Evolutionary conservation across 2,113 vertebrate species (phyloP).

Genomic region (Barbus barbus): DNA sequence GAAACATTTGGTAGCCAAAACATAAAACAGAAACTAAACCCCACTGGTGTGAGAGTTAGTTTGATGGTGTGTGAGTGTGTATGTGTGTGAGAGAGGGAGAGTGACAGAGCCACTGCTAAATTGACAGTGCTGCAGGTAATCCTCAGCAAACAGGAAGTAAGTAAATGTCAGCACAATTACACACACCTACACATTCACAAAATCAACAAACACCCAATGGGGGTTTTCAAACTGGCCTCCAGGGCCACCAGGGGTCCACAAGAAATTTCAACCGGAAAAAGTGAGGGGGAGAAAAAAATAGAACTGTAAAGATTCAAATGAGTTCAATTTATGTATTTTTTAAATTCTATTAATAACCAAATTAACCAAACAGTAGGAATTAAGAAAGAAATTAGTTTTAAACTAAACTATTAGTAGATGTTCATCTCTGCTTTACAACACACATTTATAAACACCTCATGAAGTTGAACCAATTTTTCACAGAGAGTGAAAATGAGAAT

Average conservation of each 20-base stretch:
- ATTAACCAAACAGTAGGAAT: no score
- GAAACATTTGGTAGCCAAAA: conserved; percentile 6
- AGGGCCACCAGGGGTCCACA: not conserved
- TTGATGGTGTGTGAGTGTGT: not conserved
- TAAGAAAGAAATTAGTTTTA: no score
- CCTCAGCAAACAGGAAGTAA: conserved; percentile 16
- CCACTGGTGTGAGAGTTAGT: not conserved
- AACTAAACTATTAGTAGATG: no score
- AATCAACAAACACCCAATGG: not conserved
- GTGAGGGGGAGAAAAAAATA: not conserved
- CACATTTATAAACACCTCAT: no score
- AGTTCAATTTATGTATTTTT: not conserved
- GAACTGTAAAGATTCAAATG: not conserved
- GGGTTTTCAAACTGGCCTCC: not conserved
- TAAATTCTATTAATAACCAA: not conserved
- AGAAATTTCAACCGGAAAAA: not conserved
- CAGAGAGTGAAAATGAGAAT: no score
- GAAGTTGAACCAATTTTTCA: no score
- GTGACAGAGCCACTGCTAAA: not conserved
- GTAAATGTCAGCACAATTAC: conserved; percentile 27
- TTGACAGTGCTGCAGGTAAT: conserved; percentile 8
- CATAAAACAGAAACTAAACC: not conserved
- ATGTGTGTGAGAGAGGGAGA: not conserved
- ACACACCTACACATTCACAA: conserved; percentile 13
- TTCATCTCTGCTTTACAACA: no score